These are phyloP conservation scores for Horisme vitalbata DNA, from an alignment of 2,888 invertebrate genomes.

Conservation along the genomic window DNA sequence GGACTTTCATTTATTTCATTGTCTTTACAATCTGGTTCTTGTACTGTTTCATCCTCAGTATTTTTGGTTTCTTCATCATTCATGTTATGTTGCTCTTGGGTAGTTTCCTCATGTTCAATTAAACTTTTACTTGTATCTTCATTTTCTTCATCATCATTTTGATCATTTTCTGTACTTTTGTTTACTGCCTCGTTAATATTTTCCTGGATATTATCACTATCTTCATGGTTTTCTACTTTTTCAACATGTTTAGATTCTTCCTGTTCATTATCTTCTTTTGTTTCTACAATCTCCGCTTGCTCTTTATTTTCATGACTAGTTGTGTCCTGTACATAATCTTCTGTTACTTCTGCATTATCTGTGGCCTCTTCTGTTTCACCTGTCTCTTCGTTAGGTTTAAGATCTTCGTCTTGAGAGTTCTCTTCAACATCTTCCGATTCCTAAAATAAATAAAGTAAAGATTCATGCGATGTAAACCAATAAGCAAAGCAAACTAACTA, in stretches of 20 bases:
- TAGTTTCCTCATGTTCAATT: slow-evolving; percentile 13
- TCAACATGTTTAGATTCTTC: background rate
- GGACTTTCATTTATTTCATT: slow-evolving; percentile 14
- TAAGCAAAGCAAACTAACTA: slow-evolving; percentile 72
- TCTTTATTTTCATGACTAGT: slow-evolving; percentile 4
- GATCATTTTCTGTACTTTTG: slow-evolving; percentile 16
- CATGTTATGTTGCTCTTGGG: slow-evolving; percentile 26
- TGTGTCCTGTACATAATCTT: slow-evolving; percentile 16
- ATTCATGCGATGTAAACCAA: slow-evolving; percentile 72
- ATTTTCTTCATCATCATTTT: slow-evolving; percentile 23
- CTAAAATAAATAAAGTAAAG: slow-evolving; percentile 70
- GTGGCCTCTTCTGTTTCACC: slow-evolving; percentile 8
- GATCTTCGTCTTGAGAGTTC: slow-evolving; percentile 23
- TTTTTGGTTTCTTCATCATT: slow-evolving; percentile 19
- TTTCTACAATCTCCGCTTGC: background rate
- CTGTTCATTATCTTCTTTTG: slow-evolving; percentile 17
- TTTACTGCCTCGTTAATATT: slow-evolving; percentile 30
- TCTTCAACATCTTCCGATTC: slow-evolving; percentile 45
- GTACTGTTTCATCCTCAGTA: slow-evolving; percentile 6
- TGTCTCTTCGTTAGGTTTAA: slow-evolving; percentile 22
- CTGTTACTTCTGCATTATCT: slow-evolving; percentile 16
- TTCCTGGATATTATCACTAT: slow-evolving; percentile 25
- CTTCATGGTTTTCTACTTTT: slow-evolving; percentile 29
- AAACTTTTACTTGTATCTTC: slow-evolving; percentile 33
- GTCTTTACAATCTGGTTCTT: slow-evolving; percentile 14